Base-by-base conservation (phyloP, 2,113 vertebrate species). In the Pedionomus torquatus region DNA sequence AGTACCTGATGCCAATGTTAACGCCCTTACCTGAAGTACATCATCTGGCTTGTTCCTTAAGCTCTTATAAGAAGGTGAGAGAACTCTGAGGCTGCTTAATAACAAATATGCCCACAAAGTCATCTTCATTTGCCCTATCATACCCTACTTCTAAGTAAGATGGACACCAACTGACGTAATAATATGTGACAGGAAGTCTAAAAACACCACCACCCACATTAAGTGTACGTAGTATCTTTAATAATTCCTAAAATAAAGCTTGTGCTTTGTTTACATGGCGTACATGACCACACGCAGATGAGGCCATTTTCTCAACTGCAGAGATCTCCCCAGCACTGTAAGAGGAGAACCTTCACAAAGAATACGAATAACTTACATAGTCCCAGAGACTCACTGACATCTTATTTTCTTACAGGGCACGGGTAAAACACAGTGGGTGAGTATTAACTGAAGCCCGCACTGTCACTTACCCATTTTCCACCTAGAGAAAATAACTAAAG, bases 1-100 rank as follows among this genome's bases (percentile, higher is more conserved):
- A 65, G 58, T 52, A 28, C 23, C 71, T 85, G 48, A 83, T 39
- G 64, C 54, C 83, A 87, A 2, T 2, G 2, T 49, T 94, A 96
- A 97, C 70, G 12, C 58, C 93, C 88, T 96, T 87, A 96, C 72
- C 90, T 92, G n/a, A 92, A 89, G 33, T 7, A 61, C 75, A 92
- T 28, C 65, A 78, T 76, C 76, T 83, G 54, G 74, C 81, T 18
- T n/a, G 57, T 33, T 93, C 75, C 83, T 93, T 96, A 95, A 96
- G 93, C 90, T 88, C 78, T 88, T 77, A 82, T 37, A 82, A 93
- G 74, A 64, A 82, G 90, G 80, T 58, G 70, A 93, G 52, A 80
- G 75, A 68, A 80, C 63, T 84, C 87, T 78, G 43, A 90, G 51
- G 54, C 82, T 91, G 20, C 76, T 94, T 81, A 85, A n/a, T 51